Conservation (phyloP, 2,888 invertebrate genomes). For the Tachina lurida region DNA sequence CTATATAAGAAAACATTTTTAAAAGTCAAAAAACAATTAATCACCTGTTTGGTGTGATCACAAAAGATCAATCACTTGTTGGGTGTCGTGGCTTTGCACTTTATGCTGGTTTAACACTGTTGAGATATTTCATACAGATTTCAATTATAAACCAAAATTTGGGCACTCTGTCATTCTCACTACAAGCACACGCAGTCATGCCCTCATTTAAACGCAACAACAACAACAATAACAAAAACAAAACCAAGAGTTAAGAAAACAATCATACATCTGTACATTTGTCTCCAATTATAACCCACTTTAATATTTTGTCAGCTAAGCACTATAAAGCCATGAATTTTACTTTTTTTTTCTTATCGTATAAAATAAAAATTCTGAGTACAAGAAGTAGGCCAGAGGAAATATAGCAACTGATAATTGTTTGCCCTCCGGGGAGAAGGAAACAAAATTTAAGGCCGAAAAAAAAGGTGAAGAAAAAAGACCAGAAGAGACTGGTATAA, state of each 20-base stretch:
- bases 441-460: not conserved
- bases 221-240: not conserved
- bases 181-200: constrained; percentile 12
- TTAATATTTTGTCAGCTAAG: constrained; percentile 58
- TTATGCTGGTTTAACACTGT: constrained; percentile 32
- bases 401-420: constrained; percentile 54
- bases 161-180: not conserved
- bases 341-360: not conserved
- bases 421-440: constrained; percentile 33
- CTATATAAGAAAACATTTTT: constrained; percentile 23
- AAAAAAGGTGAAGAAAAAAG: not conserved
- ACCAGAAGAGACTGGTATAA: constrained; percentile 31
- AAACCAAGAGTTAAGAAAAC: constrained; percentile 1
- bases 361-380: constrained; percentile 11
- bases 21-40: constrained; percentile 65
- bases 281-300: constrained; percentile 62
- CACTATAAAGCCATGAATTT: constrained; percentile 24
- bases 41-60: constrained; percentile 69
- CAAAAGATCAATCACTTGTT: constrained; percentile 69
- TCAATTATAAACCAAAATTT: constrained; percentile 58
- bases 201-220: constrained; percentile 17
- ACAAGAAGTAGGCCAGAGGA: constrained; percentile 68
- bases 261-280: constrained; percentile 58
- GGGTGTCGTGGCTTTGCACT: constrained; percentile 50
- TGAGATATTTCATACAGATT: constrained; percentile 62